Evolutionary conservation across 2,888 invertebrate species (phyloP), one percentile per base, ranked within the genome.

Genomic region (Cyaniris semiargus): DNA sequence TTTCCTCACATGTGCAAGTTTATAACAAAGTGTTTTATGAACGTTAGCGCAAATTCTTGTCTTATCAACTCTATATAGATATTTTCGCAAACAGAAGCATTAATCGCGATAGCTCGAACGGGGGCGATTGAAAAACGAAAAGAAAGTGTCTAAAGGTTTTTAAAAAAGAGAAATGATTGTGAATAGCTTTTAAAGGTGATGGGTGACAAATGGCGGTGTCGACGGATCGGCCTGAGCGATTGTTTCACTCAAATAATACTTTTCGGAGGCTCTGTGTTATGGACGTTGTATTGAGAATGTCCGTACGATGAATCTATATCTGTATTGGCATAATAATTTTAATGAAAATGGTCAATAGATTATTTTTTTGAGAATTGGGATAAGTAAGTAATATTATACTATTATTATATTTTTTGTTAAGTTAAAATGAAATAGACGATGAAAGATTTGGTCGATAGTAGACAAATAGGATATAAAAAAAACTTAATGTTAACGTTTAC

Each of bases 101-200:
- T 90, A 90, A 91, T 92, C 90, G 90, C 90, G 90, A 90, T 91
- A 90, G 88, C 90, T 88, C 89, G 84, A 81, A 81, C 85, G 85
- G 84, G 86, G 86, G 88, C 92, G 91, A 93, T 93, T 93, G 93
- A 93, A 93, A 93, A 93, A 92, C 92, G 92, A 90, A 92, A 88
- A 90, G 89, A 90, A 91, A 90, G 87, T 90, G 92, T 92, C 93
- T 91, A 87, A 90, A 91, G 93, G 93, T 93, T 93, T 92, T 92
- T 90, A 93, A 93, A 91, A 76, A 92, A 93, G 93, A 93, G 87
- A 90, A 93, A 93, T 93, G 93, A 89, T 88, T 85, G 87, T 87
- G 93, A 91, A 93, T 92, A 90, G 93, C 93, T 91, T 92, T 92
- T 92, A 91, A 92, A 93, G 93, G 93, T 93, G 90, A 86, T 86